These are phyloP conservation scores for Acrocephalus kingi DNA, from an alignment of 2,113 vertebrate species.

Conservation along the genomic window DNA sequence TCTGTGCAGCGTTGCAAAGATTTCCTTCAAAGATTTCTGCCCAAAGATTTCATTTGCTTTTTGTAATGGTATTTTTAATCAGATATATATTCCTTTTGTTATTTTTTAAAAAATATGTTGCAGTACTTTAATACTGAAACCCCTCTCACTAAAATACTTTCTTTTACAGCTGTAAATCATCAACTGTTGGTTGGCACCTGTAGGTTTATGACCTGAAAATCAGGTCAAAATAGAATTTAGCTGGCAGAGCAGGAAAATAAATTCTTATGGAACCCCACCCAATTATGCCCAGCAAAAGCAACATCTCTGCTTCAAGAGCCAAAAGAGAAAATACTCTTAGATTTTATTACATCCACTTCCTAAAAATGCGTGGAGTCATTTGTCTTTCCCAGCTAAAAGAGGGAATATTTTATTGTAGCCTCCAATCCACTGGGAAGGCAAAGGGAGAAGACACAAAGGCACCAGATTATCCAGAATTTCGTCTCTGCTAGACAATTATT, in stretches of 20 bases:
- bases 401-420: background rate
- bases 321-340: background rate
- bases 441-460: background rate
- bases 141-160: background rate
- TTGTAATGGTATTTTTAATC: background rate
- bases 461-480: background rate
- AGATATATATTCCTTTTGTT: background rate
- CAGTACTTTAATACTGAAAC: background rate
- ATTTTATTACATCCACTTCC: background rate
- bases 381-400: background rate
- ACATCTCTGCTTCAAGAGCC: background rate
- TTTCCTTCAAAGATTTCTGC: background rate
- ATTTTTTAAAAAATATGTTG: background rate
- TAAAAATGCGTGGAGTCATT: background rate
- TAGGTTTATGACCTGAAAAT: background rate
- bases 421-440: background rate
- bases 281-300: background rate
- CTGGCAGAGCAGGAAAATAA: background rate
- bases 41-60: background rate
- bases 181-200: background rate
- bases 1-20: background rate
- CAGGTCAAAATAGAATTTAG: background rate
- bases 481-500: background rate
- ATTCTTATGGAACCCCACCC: background rate
- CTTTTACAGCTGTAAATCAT: background rate